phyloP scores from a whole-genome alignment of 2,113 vertebrate genomes.

The Cynopterus brachyotis region DNA sequence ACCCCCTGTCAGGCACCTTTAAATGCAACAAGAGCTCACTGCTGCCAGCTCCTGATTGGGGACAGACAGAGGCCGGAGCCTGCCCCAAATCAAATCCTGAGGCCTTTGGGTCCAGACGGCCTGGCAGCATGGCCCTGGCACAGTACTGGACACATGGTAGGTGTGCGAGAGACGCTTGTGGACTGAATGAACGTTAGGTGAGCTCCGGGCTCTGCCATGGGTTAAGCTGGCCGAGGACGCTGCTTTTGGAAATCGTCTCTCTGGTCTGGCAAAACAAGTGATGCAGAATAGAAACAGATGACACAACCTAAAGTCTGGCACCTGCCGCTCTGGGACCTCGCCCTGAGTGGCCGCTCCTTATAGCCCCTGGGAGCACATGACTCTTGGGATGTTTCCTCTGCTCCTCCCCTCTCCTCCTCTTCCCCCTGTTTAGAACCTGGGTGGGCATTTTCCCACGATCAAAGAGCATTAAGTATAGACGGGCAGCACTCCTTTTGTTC shows the following conservation, averaged over 20 bases:
- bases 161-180: not conserved
- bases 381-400: not conserved
- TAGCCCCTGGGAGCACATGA: fast-evolving
- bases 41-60: not conserved
- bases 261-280: not conserved
- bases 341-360: fast-evolving
- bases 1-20: not conserved
- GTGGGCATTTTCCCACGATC: not conserved
- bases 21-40: fast-evolving
- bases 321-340: not conserved
- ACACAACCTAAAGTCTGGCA: not conserved
- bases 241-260: not conserved
- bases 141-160: not conserved
- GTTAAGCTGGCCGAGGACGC: not conserved
- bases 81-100: not conserved
- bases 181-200: not conserved
- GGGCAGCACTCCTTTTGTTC: not conserved
- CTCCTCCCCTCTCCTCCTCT: fast-evolving
- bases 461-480: not conserved
- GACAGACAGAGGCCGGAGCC: fast-evolving
- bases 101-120: not conserved
- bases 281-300: not conserved
- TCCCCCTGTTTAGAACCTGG: fast-evolving
- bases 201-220: not conserved
- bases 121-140: not conserved